Base-by-base conservation (phyloP, 1,140 invertebrate species). In the Trichogramma pretiosum region DNA sequence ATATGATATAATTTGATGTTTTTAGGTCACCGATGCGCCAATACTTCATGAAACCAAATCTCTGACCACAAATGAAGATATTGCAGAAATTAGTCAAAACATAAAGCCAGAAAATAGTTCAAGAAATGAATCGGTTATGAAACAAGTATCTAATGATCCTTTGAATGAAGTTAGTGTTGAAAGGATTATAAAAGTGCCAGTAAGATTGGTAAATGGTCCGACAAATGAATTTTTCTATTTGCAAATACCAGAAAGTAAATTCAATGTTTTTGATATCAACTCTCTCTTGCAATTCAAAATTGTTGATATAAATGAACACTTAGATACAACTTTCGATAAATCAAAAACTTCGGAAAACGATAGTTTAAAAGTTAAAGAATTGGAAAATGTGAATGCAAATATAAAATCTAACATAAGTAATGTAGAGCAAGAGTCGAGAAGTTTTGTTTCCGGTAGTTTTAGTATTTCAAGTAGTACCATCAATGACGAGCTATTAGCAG, bases 1-100 rank as follows among this genome's bases (percentile, higher is more conserved):
- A 40, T 39, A 39, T 23, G 24, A 41, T 40, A 44, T 61, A 47
- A 67, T 66, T 54, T 64, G 52, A 62, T 67, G n/a, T n/a, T 70
- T 71, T 63, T 67, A 71, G 67, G 63, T 69, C 41, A 53, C 55
- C 50, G 52, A 50, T 54, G 56, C 52, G 59, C 56, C 57, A 55
- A 45, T 50, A 22, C 51, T 56, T 47, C 62, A 55, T 32, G 50
- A 68, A 34, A 55, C 63, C 36, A 66, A 63, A 62, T 59, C 68
- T 36, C 49, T 68, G 34, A 53, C 67, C 37, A n/a, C n/a, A n/a
- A n/a, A n/a, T n/a, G n/a, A n/a, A n/a, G n/a, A n/a, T n/a, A n/a
- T n/a, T n/a, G n/a, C n/a, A n/a, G n/a, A n/a, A n/a, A n/a, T n/a
- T n/a, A n/a, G n/a, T n/a, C n/a, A n/a, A n/a, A n/a, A n/a, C n/a